Conservation (phyloP, 2,797 vertebrate species). For the Pseudotriccus pelzelni region DNA sequence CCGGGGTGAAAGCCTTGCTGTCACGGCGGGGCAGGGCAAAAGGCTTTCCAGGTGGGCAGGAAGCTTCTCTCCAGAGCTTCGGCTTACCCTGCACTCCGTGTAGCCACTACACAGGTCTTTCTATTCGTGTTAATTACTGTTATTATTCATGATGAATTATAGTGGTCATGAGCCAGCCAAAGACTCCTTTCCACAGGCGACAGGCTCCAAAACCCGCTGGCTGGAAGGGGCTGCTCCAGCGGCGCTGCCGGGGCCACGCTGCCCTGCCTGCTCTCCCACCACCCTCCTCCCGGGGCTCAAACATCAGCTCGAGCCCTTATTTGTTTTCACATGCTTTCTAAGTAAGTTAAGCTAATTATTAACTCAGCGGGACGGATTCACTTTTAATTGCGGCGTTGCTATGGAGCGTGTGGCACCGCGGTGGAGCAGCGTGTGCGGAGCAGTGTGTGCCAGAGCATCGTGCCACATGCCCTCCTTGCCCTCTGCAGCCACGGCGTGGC, state of each 20-base stretch:
- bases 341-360: conserved; percentile 67
- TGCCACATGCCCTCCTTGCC: neutral
- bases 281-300: neutral
- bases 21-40: neutral
- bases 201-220: neutral
- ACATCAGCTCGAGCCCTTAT: neutral
- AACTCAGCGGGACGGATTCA: conserved; percentile 41
- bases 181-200: accelerated
- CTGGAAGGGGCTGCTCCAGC: neutral
- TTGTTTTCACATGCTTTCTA: conserved; percentile 48
- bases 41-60: neutral
- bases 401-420: neutral
- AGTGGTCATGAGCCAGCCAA: neutral
- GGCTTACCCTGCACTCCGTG: accelerated
- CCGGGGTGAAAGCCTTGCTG: neutral
- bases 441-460: neutral
- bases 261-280: neutral
- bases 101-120: neutral
- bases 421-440: neutral
- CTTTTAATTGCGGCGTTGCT: conserved; percentile 58
- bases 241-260: neutral
- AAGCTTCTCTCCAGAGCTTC: neutral
- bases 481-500: neutral
- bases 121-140: neutral
- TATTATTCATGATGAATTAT: neutral